Evolutionary conservation across 2,888 invertebrate species (phyloP), one percentile per base, ranked within the genome.

Genomic region (Muschampia plurimacula): DNA sequence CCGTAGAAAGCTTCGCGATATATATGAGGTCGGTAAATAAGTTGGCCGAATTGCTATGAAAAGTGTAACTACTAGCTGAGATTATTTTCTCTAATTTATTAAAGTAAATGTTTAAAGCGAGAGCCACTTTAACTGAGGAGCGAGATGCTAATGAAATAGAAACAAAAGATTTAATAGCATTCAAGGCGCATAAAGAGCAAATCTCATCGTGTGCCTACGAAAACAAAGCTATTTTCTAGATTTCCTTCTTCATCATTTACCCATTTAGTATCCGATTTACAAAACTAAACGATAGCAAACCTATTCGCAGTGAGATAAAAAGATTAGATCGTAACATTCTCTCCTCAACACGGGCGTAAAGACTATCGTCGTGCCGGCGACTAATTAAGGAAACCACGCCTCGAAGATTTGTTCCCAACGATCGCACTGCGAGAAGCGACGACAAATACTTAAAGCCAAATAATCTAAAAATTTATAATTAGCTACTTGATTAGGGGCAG

Each of bases 21-120:
- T 22, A 70, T 46, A 67, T 55, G 72, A 52, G 71, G 66, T 62
- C 71, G 52, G 49, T 72, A 36, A 72, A 63, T 63, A 72, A 67
- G 55, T 63, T 67, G 72, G 62, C 67, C 72, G 63, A 72, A 72
- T 55, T 67, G 52, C 63, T 22, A 67, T 62, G 52, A 67, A 72
- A 72, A 67, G 44, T 72, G 66, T 72, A 39, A 32, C 67, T 72
- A 52, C 52, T 13, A 8, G 52, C 41, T 22, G 44, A 6, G 62
- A 41, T 62, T 12, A 32, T 67, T 72, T 72, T 67, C 72, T 67
- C 62, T 55, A 67, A 72, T 67, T 63, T 55, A 44, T 72, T 62
- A 62, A 67, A 41, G 67, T 67, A 59, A 62, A 41, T 44, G 55
- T 44, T 70, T 13, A 15, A 57, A 22, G 15, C 39, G 32, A 15